Percentiles rank a stretch among this genome's conserved stretches.
phyloP scores from a whole-genome alignment of 2,888 invertebrate species.

The Panorpa germanica region DNA sequence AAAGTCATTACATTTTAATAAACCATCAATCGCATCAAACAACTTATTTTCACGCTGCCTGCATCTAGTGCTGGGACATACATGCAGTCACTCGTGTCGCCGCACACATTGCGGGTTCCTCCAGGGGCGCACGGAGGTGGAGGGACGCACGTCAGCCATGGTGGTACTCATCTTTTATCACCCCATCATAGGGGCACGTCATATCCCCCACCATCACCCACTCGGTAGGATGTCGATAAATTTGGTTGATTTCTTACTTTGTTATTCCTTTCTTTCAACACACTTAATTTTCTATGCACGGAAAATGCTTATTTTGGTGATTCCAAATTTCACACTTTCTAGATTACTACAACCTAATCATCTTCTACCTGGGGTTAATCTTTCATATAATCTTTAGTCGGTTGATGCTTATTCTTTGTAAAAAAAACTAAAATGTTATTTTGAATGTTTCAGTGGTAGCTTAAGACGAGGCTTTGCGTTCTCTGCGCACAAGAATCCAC shows the following conservation, averaged over 20 bases:
- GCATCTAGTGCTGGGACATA: conserved; percentile 9
- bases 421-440: conserved; percentile 8
- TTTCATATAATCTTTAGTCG: background rate
- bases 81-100: conserved; percentile 22
- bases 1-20: no score
- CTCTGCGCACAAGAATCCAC: conserved; percentile 57
- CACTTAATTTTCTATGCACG: conserved; percentile 1
- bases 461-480: conserved; percentile 47
- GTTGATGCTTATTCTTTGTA: background rate
- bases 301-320: background rate
- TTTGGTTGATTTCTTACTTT: conserved; percentile 8
- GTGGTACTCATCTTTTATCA: conserved; percentile 25
- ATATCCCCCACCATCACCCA: conserved; percentile 67
- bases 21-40: background rate
- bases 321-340: background rate
- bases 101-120: conserved; percentile 31
- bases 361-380: background rate
- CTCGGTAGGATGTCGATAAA: conserved; percentile 20
- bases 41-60: no score
- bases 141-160: conserved; percentile 24
- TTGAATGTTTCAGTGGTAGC: conserved; percentile 29
- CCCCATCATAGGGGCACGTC: conserved; percentile 53
- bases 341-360: background rate
- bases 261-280: no score
- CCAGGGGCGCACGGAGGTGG: conserved; percentile 23